Conservation (phyloP, 2,888 invertebrate genomes). For the Muscina levida region DNA sequence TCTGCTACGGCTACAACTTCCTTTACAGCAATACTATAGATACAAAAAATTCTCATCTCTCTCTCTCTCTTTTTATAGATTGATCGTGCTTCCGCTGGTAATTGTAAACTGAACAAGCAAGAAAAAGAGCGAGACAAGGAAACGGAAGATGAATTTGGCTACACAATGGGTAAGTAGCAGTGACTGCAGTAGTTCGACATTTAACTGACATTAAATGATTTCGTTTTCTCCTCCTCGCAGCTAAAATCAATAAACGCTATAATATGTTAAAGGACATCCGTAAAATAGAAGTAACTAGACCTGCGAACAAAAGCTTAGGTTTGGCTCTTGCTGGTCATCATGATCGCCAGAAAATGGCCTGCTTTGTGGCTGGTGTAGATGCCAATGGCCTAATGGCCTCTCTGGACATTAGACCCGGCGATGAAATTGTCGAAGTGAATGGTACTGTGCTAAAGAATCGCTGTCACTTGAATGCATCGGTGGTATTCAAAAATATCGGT, state of each 20-base stretch:
- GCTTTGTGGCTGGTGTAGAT: slow-evolving; percentile 97
- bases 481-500: slow-evolving; percentile 94
- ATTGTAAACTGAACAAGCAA: slow-evolving; percentile 87
- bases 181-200: too few species aligned
- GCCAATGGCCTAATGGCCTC: slow-evolving; percentile 90
- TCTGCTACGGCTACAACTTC: neutral
- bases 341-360: slow-evolving; percentile 96
- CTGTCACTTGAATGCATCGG: slow-evolving; percentile 97
- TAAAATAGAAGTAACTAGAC: slow-evolving; percentile 85
- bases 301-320: slow-evolving; percentile 89
- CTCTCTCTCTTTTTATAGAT: too few species aligned
- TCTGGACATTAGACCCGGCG: slow-evolving; percentile 91
- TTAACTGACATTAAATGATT: too few species aligned
- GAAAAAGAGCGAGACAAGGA: slow-evolving; percentile 91
- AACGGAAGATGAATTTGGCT: slow-evolving; percentile 94
- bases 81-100: slow-evolving; percentile 93
- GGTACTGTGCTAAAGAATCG: slow-evolving; percentile 95
- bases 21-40: too few species aligned
- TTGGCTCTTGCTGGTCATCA: slow-evolving; percentile 96
- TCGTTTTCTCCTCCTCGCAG: too few species aligned
- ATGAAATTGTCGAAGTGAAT: slow-evolving; percentile 97
- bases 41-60: too few species aligned
- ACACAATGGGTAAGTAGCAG: slow-evolving; percentile 93
- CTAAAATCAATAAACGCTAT: slow-evolving; percentile 96
- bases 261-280: slow-evolving; percentile 88